Conservation (phyloP, 2,888 invertebrate species). For the Netelia virgata region DNA sequence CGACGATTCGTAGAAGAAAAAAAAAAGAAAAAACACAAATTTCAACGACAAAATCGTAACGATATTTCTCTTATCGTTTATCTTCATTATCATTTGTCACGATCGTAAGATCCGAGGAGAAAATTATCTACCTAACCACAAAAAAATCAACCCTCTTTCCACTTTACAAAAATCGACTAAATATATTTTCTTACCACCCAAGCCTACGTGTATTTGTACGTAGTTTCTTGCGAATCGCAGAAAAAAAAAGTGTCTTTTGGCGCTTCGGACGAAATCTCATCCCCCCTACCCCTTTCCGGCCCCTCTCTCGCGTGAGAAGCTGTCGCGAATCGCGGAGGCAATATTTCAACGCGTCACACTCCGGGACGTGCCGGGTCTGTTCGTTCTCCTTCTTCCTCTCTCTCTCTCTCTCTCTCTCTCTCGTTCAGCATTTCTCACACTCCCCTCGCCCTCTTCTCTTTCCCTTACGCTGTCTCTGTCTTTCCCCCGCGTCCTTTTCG, state of each 20-base stretch:
- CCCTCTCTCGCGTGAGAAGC: conserved; percentile 71
- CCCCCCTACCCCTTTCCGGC: conserved; percentile 38
- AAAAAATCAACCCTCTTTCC: no score
- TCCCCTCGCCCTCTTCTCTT: conserved; percentile 8
- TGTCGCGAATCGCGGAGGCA: conserved; percentile 82
- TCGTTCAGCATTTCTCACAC: conserved; percentile 27
- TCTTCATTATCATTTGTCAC: no score
- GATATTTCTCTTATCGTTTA: no score
- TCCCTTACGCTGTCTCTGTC: not conserved
- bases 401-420: conserved; percentile 17
- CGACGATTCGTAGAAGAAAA: not conserved
- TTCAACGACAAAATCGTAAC: no score
- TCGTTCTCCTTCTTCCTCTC: conserved; percentile 42
- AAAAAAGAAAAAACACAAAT: not conserved
- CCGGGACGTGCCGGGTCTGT: conserved; percentile 59
- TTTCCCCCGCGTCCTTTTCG: conserved; percentile 75
- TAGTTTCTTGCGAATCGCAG: conserved; percentile 1
- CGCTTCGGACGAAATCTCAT: conserved; percentile 59
- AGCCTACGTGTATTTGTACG: not conserved
- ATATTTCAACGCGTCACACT: conserved; percentile 79
- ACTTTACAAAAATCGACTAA: no score
- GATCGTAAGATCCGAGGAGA: no score
- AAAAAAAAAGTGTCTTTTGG: conserved; percentile 46
- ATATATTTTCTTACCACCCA: not conserved
- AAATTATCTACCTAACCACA: no score